Percentiles rank a stretch among this genome's conserved stretches.
These are phyloP conservation scores for Ypsolopha scabrella DNA, from an alignment of 2,888 invertebrate genomes.

Conservation along the genomic window DNA sequence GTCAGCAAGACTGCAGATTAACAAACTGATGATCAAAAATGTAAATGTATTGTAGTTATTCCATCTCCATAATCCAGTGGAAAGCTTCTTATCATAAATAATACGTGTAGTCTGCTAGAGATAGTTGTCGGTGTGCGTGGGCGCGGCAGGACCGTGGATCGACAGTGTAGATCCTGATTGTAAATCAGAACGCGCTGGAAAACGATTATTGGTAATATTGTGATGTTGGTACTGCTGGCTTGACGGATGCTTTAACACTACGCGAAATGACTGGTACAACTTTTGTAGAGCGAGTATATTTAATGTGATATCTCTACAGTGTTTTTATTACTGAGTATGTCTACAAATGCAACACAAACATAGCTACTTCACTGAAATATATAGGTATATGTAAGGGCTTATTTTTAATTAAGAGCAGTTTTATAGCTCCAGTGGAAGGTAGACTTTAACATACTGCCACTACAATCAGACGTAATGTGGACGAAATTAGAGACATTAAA, in stretches of 20 bases:
- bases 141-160: constrained; percentile 46
- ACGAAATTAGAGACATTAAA: too few species aligned
- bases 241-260: neutral
- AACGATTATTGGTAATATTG: constrained; percentile 1
- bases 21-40: neutral
- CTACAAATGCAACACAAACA: too few species aligned
- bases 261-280: too few species aligned
- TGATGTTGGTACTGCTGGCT: neutral
- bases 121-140: constrained; percentile 53
- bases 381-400: too few species aligned
- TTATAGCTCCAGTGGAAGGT: too few species aligned
- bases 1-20: neutral
- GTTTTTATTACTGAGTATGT: too few species aligned
- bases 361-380: too few species aligned
- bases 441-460: too few species aligned
- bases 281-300: too few species aligned
- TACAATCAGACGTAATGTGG: too few species aligned
- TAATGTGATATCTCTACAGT: too few species aligned
- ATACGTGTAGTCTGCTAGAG: constrained; percentile 61
- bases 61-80: constrained; percentile 59
- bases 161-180: constrained; percentile 59
- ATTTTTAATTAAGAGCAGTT: too few species aligned
- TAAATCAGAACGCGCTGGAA: constrained; percentile 45
- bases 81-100: constrained; percentile 70
- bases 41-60: constrained; percentile 46